phyloP scores from a whole-genome alignment of 2,113 vertebrate species.

The Rhipidura dahli region DNA sequence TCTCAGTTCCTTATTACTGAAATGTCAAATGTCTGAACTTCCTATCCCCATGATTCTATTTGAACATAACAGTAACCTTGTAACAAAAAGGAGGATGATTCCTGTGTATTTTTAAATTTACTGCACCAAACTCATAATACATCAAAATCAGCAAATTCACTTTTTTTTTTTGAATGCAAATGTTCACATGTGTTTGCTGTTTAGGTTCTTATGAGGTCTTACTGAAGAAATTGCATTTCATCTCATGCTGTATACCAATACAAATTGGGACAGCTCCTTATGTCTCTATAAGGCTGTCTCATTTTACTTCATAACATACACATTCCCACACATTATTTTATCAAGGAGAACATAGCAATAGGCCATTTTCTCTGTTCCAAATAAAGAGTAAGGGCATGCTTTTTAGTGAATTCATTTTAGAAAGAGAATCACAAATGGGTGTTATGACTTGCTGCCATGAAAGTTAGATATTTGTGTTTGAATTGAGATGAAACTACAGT shows the following conservation, averaged over 20 bases:
- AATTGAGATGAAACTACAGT: slow-evolving; percentile 24
- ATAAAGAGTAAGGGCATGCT: not conserved
- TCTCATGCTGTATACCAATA: not conserved
- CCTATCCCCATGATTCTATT: not conserved
- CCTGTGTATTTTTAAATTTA: not conserved
- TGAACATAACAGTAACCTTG: not conserved
- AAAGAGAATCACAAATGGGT: not conserved
- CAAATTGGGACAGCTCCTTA: not conserved
- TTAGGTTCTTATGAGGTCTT: not conserved
- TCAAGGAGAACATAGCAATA: not conserved
- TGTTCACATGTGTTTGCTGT: not conserved
- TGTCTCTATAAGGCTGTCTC: not conserved
- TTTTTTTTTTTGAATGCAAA: not conserved
- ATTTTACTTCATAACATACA: not conserved
- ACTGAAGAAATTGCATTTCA: not conserved
- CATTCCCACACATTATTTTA: not conserved
- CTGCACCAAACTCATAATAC: not conserved
- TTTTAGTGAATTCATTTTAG: not conserved
- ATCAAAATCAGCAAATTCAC: not conserved
- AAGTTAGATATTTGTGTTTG: not conserved
- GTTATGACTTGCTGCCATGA: not conserved
- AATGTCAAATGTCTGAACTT: not conserved
- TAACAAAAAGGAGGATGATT: not conserved
- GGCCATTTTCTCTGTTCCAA: not conserved
- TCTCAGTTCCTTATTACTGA: not conserved